Evolutionary conservation across 2,888 invertebrate genomes (phyloP).

Genomic region (Uropetala carovei): DNA sequence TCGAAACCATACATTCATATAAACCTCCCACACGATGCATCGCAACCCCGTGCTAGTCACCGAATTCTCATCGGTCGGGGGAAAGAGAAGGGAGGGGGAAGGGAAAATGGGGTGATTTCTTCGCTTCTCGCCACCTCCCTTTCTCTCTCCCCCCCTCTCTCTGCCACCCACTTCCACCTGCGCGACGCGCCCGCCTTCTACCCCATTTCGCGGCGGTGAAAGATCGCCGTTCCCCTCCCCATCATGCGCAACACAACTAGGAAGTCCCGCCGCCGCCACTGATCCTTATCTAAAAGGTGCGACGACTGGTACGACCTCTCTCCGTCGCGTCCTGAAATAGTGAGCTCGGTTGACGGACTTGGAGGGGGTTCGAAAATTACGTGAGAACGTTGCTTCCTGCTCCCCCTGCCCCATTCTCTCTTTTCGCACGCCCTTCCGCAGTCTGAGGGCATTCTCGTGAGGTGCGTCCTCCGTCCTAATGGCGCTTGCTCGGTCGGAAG

Average conservation of each 20-base stretch:
- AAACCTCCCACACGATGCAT: neutral
- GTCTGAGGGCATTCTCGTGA: too few relatives aligned
- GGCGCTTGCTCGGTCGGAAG: too few relatives aligned
- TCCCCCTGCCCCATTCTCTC: too few relatives aligned
- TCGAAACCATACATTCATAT: neutral
- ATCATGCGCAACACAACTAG: neutral
- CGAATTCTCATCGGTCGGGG: neutral
- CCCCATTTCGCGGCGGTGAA: constrained; percentile 16
- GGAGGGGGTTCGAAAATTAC: constrained; percentile 19
- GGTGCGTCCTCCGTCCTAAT: too few relatives aligned
- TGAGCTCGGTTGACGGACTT: constrained; percentile 37
- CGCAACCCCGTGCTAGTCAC: constrained; percentile 22
- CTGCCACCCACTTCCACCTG: neutral
- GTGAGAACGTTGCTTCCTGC: constrained; percentile 2
- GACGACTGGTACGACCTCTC: constrained; percentile 45
- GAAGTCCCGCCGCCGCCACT: constrained; percentile 3
- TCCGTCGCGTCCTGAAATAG: constrained; percentile 45
- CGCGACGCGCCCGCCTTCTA: neutral
- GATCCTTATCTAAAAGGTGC: constrained; percentile 43
- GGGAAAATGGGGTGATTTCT: neutral
- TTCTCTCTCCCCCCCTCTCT: neutral
- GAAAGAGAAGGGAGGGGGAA: neutral
- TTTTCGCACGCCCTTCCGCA: too few relatives aligned
- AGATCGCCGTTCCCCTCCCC: neutral
- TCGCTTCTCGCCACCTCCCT: constrained; percentile 26